These are phyloP conservation scores for Pelecanus crispus DNA, from an alignment of 2,113 vertebrate genomes.

Conservation along the genomic window DNA sequence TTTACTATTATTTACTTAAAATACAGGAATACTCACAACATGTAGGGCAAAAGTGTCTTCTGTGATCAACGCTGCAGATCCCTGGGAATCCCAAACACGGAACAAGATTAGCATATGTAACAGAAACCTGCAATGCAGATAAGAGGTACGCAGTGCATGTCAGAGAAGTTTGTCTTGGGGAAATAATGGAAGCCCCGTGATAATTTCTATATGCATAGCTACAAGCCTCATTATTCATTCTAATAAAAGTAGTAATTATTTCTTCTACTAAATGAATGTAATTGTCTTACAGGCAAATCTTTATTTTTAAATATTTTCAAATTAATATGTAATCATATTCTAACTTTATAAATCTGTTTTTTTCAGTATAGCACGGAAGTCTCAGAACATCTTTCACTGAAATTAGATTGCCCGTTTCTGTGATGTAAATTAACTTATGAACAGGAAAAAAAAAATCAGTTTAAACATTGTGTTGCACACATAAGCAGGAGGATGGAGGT, in stretches of 20 bases:
- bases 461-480: not conserved
- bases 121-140: not conserved
- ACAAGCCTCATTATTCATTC: not conserved
- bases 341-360: not conserved
- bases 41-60: not conserved
- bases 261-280: not conserved
- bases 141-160: fast-evolving
- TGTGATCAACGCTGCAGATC: not conserved
- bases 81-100: not conserved
- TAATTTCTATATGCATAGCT: not conserved
- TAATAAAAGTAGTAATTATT: not conserved
- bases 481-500: not conserved
- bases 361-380: not conserved
- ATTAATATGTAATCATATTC: not conserved
- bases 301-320: not conserved
- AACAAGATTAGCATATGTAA: not conserved
- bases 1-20: not conserved
- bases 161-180: not conserved
- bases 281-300: not conserved
- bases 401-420: not conserved
- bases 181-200: not conserved
- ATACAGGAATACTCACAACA: not conserved
- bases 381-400: not conserved
- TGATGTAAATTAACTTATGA: not conserved
- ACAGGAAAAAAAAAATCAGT: not conserved